Percentiles rank a stretch among this genome's conserved stretches.
Conservation (phyloP, 2,113 vertebrate species). For the Garra rufa region DNA sequence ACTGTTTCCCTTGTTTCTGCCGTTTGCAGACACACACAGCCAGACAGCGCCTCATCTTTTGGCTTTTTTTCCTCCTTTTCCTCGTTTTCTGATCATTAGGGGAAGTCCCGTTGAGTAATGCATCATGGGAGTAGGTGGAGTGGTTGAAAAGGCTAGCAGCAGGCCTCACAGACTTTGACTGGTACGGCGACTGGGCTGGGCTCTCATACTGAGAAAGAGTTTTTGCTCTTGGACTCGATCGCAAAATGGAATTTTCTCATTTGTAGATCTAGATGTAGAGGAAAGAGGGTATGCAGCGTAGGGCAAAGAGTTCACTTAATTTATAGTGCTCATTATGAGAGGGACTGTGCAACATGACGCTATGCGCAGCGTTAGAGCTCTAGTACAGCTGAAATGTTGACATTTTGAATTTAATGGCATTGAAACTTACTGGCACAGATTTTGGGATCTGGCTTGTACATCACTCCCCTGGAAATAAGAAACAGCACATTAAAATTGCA, state of each 20-base stretch:
- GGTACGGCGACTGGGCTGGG: conserved; percentile 69
- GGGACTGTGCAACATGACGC: conserved; percentile 16
- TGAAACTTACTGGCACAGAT: conserved; percentile 15
- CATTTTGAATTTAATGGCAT: conserved; percentile 22
- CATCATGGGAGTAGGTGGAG: conserved; percentile 81
- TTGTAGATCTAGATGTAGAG: conserved; percentile 37
- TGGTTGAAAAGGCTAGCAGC: conserved; percentile 70
- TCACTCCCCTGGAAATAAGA: conserved; percentile 10
- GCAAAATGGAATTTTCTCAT: conserved; percentile 48
- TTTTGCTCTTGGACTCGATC: conserved; percentile 37
- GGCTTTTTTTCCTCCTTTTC: not conserved
- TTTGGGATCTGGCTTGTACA: conserved; percentile 29
- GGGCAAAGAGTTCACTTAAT: conserved; percentile 26
- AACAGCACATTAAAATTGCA: conserved; percentile 28
- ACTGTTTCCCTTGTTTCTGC: conserved; percentile 66
- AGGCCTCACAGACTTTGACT: conserved; percentile 71
- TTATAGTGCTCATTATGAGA: conserved; percentile 29
- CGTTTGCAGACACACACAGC: conserved; percentile 38
- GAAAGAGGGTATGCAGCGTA: conserved; percentile 2
- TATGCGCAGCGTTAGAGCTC: not conserved
- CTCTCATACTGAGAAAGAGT: conserved; percentile 49
- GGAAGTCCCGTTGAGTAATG: conserved; percentile 75
- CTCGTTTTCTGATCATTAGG: conserved; percentile 33
- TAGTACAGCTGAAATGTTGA: conserved; percentile 26
- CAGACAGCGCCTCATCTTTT: conserved; percentile 50